These are phyloP conservation scores for Marisa cornuarietis DNA, from an alignment of 1,140 invertebrate genomes.

Conservation along the genomic window DNA sequence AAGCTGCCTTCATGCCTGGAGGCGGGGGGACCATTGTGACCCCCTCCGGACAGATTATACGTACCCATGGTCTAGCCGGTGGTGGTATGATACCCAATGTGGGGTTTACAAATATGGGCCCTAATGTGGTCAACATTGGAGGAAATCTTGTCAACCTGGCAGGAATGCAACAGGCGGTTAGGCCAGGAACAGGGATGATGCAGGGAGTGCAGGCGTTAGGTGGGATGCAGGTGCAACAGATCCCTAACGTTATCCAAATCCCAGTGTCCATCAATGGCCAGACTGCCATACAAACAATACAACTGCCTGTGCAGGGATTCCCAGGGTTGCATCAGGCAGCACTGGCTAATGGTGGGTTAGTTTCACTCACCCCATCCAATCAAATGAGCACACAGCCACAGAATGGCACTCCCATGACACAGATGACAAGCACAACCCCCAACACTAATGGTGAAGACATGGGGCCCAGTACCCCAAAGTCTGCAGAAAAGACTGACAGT, in stretches of 20 bases:
- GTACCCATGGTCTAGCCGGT: constrained; percentile 58
- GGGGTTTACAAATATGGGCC: constrained; percentile 55
- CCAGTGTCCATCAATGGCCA: constrained; percentile 91
- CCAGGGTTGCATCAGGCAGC: constrained; percentile 77
- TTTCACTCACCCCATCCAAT: constrained; percentile 11
- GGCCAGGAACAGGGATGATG: constrained; percentile 51
- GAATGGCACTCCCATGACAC: not conserved
- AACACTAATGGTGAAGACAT: not conserved
- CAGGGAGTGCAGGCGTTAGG: constrained; percentile 78
- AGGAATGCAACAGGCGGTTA: constrained; percentile 35
- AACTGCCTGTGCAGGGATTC: constrained; percentile 64
- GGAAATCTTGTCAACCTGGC: constrained; percentile 43
- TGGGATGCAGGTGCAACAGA: constrained; percentile 43
- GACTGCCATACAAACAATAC: constrained; percentile 65
- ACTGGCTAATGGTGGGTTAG: constrained; percentile 57
- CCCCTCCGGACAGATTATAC: constrained; percentile 74
- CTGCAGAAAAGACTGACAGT: constrained; percentile 6
- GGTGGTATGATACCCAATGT: constrained; percentile 39
- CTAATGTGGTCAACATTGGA: constrained; percentile 49
- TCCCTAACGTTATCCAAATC: constrained; percentile 56
- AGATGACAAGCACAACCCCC: constrained; percentile 11
- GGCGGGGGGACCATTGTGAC: constrained; percentile 64
- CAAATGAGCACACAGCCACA: constrained; percentile 20
- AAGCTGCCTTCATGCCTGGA: constrained; percentile 63
- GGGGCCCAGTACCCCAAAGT: not conserved